phyloP scores from a whole-genome alignment of 2,797 vertebrate species.

The Sebastolobus alascanus region DNA sequence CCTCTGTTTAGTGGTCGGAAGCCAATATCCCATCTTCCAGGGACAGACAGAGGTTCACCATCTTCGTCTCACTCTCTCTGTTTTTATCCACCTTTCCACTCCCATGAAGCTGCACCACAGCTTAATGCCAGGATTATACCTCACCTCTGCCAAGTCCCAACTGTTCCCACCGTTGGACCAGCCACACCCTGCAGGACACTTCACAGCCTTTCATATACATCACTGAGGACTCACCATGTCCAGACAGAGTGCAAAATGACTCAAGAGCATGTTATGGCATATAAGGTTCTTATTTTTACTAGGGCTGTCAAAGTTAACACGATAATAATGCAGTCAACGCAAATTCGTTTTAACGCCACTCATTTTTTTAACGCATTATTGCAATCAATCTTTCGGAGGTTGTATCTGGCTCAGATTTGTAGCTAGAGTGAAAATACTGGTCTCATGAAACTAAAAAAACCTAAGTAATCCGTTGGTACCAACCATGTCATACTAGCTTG shows the following conservation, averaged over 20 bases:
- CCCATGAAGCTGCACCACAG: slow-evolving; percentile 46
- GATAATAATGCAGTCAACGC: background rate
- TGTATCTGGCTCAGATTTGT: too few species aligned
- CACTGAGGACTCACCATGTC: background rate
- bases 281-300: background rate
- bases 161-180: slow-evolving; percentile 55
- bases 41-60: slow-evolving; percentile 43
- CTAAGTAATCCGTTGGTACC: too few species aligned
- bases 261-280: background rate
- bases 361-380: background rate
- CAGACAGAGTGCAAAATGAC: background rate
- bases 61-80: background rate
- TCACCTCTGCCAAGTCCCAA: slow-evolving; percentile 55
- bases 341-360: too few species aligned
- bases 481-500: too few species aligned
- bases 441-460: too few species aligned
- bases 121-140: slow-evolving; percentile 59
- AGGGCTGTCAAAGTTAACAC: background rate
- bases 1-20: slow-evolving; percentile 60
- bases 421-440: too few species aligned
- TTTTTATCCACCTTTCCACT: slow-evolving; percentile 67
- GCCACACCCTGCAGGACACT: slow-evolving; percentile 55
- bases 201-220: slow-evolving; percentile 15
- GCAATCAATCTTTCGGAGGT: too few species aligned
- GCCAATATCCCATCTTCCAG: slow-evolving; percentile 58